Evolutionary conservation across 2,113 vertebrate species (phyloP).

Genomic region (Lynx canadensis): DNA sequence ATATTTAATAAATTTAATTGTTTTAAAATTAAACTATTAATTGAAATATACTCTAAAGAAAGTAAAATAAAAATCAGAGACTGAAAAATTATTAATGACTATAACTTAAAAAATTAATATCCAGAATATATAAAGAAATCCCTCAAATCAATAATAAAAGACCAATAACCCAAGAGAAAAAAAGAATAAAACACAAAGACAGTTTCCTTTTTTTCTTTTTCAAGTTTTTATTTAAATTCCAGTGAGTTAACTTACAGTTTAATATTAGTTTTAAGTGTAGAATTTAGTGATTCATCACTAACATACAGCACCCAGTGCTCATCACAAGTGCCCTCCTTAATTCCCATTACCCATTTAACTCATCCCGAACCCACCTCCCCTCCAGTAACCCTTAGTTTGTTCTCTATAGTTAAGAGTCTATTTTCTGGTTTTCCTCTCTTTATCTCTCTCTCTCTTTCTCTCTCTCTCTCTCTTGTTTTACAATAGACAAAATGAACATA

Average conservation of each 20-base stretch:
- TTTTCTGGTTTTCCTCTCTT: too few species aligned
- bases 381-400: not conserved
- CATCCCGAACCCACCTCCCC: not conserved
- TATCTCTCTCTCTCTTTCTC: not conserved
- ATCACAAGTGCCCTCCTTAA: not conserved
- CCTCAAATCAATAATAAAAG: not conserved
- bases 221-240: not conserved
- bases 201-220: not conserved
- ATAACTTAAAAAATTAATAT: not conserved
- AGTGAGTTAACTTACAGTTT: not conserved
- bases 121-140: not conserved
- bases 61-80: not conserved
- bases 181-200: not conserved
- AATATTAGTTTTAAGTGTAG: not conserved
- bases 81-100: not conserved
- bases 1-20: not conserved
- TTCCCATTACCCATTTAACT: not conserved
- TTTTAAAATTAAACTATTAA: not conserved
- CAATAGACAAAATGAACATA: not conserved
- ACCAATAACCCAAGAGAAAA: not conserved
- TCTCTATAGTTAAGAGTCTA: not conserved
- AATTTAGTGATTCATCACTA: not conserved
- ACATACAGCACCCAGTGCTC: not conserved
- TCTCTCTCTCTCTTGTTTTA: not conserved
- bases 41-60: not conserved